Evolutionary conservation across 2,888 invertebrate genomes (phyloP).

Genomic region (Sycophila texana): DNA sequence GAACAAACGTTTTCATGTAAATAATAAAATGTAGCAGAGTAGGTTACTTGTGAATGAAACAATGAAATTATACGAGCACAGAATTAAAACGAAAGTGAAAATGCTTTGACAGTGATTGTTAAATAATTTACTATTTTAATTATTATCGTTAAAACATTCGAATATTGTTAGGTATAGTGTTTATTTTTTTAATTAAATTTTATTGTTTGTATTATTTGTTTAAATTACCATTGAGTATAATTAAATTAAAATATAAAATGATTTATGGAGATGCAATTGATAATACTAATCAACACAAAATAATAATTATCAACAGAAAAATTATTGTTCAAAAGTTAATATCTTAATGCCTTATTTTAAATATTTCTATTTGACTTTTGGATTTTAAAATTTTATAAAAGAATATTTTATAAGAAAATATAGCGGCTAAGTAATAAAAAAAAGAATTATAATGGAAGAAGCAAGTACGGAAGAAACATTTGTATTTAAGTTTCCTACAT

Average conservation of each 20-base stretch:
- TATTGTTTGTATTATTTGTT: slow-evolving; percentile 5
- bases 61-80: neutral
- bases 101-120: slow-evolving; percentile 34
- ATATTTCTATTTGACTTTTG: neutral
- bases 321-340: no score
- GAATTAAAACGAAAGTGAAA: slow-evolving; percentile 5
- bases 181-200: slow-evolving; percentile 9
- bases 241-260: no score
- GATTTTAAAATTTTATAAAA: neutral
- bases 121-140: slow-evolving; percentile 30
- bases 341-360: no score
- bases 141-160: neutral
- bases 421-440: slow-evolving; percentile 18
- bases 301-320: no score
- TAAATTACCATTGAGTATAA: neutral
- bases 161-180: slow-evolving; percentile 4
- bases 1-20: no score
- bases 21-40: neutral
- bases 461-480: slow-evolving; percentile 70
- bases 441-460: slow-evolving; percentile 63
- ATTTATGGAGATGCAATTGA: no score
- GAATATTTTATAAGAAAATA: neutral
- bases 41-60: neutral
- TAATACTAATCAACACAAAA: no score
- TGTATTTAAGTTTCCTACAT: slow-evolving; percentile 79